Evolutionary conservation across 2,888 invertebrate species (phyloP), one percentile per base, ranked within the genome.

Genomic region (Agrilus biguttatus): DNA sequence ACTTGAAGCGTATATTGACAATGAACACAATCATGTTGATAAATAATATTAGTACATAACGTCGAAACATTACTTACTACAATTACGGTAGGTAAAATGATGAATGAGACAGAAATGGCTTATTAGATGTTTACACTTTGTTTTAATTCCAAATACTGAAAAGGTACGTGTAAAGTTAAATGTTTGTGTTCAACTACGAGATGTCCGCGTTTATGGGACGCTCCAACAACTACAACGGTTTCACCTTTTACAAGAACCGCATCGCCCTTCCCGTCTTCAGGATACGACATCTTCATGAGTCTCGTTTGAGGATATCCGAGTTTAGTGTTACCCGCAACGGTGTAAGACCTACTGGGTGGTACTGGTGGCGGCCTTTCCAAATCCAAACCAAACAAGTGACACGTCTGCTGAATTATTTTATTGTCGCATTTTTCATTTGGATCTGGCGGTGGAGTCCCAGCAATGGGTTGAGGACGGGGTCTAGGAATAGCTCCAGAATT

Each of bases 301-400:
- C 93, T 78, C 53, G 82, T 85, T 70, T 93, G 93, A 49, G 93
- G 93, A 71, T 92, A 93, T 54, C 87, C 84, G 51, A 91, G 71
- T 70, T 91, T 91, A 45, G 87, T 85, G 64, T 90, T 89, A 55
- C 89, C 89, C 23, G 83, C 74, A 45, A 93, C 87, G 6, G 90
- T 91, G 69, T 95, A 93, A 2, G 87, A 80, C 54, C 93, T 77
- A 56, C 88, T 83, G 32, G 89, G 86, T 39, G 93, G 93, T 50
- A 93, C 80, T 28, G 92, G 90, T 33, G 93, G 93, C 33, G 92
- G 90, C 48, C 87, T 75, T 68, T 91, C 90, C 72, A 90, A 72
- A 68, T 92, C 91, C 45, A 92, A 72, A 8, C 91, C 91, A 62
- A 90, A 90, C 39, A 91, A 74, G 48, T 83, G 85, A 65, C 91